Base-by-base conservation (phyloP, 2,113 vertebrate species). In the Rhinogobius similis region DNA sequence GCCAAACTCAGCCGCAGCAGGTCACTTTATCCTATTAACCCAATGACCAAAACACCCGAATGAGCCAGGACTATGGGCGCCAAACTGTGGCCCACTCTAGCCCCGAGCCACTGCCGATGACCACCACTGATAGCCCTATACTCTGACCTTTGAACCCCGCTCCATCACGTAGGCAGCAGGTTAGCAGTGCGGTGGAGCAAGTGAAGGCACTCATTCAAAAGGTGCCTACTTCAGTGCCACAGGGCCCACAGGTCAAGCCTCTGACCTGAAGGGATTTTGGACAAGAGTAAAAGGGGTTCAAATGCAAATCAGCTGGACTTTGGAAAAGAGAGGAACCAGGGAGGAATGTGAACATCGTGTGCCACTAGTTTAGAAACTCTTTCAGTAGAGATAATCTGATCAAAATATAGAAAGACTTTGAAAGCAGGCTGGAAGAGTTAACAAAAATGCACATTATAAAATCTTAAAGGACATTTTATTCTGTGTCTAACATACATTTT, bases 11-110 rank as follows among this genome's bases (percentile, higher is more conserved):
- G 84, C 89, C 44, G 83, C 88, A 36, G 44, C 73, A 72, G 87
- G 83, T 87, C 77, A 86, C 85, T 91, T 26, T 89, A 89, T 92
- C 89, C 78, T 75, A 90, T 89, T 91, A 91, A 87, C 88, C 90
- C 76, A 62, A 70, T 72, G 86, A 88, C 88, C 86, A 88, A 78
- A 65, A 62, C 76, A 76, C 63, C 78, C 71, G 75, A 72, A 79
- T 82, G 81, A 77, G 62, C 18, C 61, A 79, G 81, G 79, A 78
- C 74, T 50, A 73, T 76, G 88, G 46, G 88, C 84, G 79, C 84
- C 87, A n/a, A 73, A 72, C 62, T 81, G 62, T 10, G 0, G 65
- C 67, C 62, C 74, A 55, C 79, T 66, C 23, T 10, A 64, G 73
- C 75, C 83, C 70, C 44, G 68, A 82, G 72, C 79, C 73, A 44